Evolutionary conservation across 2,888 invertebrate genomes (phyloP).

Genomic region (Embidobia sp.): DNA sequence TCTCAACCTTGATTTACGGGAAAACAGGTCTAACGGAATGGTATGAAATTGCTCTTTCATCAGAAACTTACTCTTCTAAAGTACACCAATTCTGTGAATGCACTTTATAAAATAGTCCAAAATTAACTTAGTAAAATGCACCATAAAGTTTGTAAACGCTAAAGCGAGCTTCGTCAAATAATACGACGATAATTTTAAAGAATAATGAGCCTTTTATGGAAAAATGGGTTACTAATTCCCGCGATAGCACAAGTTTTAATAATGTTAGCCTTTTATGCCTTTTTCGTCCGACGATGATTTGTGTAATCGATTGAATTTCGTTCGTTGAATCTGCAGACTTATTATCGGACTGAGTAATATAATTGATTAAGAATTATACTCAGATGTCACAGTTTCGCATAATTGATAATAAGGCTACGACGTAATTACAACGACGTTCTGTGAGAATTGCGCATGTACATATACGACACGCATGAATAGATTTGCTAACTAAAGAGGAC

Average conservation of each 20-base stretch:
- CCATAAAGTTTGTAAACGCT: conserved; percentile 39
- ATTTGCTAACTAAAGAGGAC: no score
- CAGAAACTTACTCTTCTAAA: conserved; percentile 57
- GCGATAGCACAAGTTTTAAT: no score
- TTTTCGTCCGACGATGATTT: no score
- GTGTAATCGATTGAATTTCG: conserved; percentile 20
- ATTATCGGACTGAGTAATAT: conserved; percentile 31
- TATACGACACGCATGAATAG: neutral
- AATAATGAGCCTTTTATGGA: conserved; percentile 7
- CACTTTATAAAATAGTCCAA: conserved; percentile 52
- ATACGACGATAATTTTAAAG: neutral
- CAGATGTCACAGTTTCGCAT: conserved; percentile 42
- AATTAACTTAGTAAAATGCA: conserved; percentile 51
- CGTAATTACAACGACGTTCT: conserved; percentile 41
- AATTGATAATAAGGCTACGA: conserved; percentile 54
- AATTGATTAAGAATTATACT: conserved; percentile 54
- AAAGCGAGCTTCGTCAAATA: conserved; percentile 25
- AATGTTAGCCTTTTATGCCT: no score
- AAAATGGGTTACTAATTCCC: no score
- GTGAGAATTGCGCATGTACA: conserved; percentile 20
- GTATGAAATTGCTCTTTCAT: conserved; percentile 64
- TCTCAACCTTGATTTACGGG: conserved; percentile 63
- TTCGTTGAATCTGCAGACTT: conserved; percentile 36
- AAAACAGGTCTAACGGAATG: conserved; percentile 63
- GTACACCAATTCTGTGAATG: conserved; percentile 53